Conservation (phyloP, 2,888 invertebrate genomes). For the Abrostola triplasia region DNA sequence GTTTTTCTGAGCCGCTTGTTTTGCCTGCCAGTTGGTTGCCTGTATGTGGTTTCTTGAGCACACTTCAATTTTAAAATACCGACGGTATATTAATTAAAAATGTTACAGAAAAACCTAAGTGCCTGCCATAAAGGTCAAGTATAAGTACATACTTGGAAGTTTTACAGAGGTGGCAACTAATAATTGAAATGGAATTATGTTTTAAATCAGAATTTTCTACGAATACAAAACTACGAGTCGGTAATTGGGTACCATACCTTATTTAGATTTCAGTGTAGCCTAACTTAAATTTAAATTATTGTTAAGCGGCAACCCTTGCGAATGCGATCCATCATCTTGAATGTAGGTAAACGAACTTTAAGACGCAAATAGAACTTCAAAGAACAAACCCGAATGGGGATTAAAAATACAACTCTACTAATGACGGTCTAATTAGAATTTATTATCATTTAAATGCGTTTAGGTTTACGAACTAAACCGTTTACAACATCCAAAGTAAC, state of each 20-base stretch:
- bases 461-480: constrained; percentile 27
- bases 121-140: no score
- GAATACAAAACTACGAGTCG: constrained; percentile 13
- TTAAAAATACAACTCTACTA: constrained; percentile 51
- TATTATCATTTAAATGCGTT: constrained; percentile 42
- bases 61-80: neutral
- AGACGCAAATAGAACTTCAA: constrained; percentile 53
- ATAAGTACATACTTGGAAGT: no score
- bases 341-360: constrained; percentile 53
- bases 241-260: constrained; percentile 26
- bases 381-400: constrained; percentile 42
- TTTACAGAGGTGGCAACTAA: no score
- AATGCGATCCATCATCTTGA: constrained; percentile 51
- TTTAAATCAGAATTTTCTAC: neutral
- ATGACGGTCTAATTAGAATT: constrained; percentile 57
- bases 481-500: constrained; percentile 27
- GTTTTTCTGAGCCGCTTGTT: neutral
- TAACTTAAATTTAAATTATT: constrained; percentile 39
- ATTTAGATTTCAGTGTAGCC: constrained; percentile 25
- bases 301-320: constrained; percentile 44
- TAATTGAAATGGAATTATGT: constrained; percentile 20
- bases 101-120: neutral
- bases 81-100: neutral
- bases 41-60: neutral
- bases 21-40: neutral